These are phyloP conservation scores for Chloropsis hardwickii DNA, from an alignment of 2,113 vertebrate species.

Conservation along the genomic window DNA sequence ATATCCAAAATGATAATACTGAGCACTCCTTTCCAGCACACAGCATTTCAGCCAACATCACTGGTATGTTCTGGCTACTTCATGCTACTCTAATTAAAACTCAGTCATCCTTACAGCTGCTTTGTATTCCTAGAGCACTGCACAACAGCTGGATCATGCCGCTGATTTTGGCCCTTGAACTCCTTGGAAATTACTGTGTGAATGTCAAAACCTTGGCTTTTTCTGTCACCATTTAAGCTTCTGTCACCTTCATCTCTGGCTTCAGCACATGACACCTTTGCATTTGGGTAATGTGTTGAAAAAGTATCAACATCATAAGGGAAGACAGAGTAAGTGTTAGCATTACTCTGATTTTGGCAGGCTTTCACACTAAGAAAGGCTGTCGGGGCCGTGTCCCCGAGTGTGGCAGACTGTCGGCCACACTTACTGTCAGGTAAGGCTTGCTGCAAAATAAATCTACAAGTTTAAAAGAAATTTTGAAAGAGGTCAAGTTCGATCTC, in stretches of 20 bases:
- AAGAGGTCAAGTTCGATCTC: background rate
- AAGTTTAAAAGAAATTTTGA: background rate
- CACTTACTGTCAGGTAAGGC: background rate
- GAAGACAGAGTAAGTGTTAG: background rate
- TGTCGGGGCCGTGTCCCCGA: background rate
- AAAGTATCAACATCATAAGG: background rate
- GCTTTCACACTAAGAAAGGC: background rate
- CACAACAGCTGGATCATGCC: constrained; percentile 13
- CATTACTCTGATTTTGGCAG: background rate
- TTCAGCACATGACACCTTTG: background rate
- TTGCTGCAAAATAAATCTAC: background rate
- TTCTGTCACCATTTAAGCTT: background rate
- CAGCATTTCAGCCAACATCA: background rate
- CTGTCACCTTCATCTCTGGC: background rate
- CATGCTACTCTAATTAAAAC: background rate
- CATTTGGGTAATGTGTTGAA: background rate
- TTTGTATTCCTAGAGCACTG: constrained; percentile 14
- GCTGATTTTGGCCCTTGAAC: background rate
- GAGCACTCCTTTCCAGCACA: background rate
- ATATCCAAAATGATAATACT: background rate
- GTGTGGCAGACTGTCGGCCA: background rate
- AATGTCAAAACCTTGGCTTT: background rate
- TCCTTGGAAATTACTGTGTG: background rate
- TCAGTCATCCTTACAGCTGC: background rate
- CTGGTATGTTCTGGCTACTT: constrained; percentile 26